phyloP scores from a whole-genome alignment of 2,113 vertebrate genomes.

The Paratilapia polleni region DNA sequence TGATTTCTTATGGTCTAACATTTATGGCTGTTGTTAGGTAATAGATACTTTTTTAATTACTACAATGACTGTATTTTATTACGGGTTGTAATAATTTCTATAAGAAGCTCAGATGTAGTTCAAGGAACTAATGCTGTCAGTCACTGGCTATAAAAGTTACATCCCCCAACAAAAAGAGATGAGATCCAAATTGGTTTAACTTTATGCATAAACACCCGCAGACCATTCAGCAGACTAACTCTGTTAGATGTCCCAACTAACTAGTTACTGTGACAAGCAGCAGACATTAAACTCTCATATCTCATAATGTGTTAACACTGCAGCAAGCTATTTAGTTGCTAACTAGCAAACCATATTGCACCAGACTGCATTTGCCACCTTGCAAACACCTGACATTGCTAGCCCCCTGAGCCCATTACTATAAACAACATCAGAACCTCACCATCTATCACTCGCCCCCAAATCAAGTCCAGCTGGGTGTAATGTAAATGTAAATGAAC shows the following conservation, averaged over 20 bases:
- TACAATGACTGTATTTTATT: background rate
- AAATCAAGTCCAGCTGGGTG: conserved; percentile 72
- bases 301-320: background rate
- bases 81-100: background rate
- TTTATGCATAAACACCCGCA: background rate
- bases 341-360: conserved; percentile 48
- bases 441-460: conserved; percentile 70
- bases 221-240: background rate
- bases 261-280: background rate
- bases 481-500: conserved; percentile 81
- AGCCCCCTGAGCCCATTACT: conserved; percentile 61
- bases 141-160: background rate
- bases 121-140: background rate
- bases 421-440: conserved; percentile 61
- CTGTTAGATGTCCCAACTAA: conserved; percentile 4
- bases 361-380: conserved; percentile 16
- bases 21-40: background rate
- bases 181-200: background rate
- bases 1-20: background rate
- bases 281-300: conserved; percentile 3
- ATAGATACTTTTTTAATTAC: background rate
- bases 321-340: conserved; percentile 29
- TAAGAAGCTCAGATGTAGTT: background rate
- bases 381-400: conserved; percentile 59
- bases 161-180: background rate